phyloP scores from a whole-genome alignment of 2,888 invertebrate species.

The Synergus gifuensis region DNA sequence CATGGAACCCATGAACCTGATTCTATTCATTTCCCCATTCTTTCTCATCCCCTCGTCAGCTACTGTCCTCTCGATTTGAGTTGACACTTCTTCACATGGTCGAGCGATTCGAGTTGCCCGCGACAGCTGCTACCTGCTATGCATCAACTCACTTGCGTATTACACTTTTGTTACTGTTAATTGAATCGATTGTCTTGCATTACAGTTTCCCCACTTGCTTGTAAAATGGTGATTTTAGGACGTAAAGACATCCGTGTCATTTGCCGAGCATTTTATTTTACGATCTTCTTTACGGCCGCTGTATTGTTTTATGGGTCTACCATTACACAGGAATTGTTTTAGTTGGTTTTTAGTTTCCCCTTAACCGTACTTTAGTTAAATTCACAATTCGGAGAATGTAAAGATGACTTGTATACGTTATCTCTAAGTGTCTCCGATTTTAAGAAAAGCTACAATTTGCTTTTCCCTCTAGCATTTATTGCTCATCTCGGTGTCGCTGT shows the following conservation, averaged over 20 bases:
- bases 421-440: neutral
- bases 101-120: constrained; percentile 60
- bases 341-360: too few relatives aligned
- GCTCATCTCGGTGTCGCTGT: constrained; percentile 4
- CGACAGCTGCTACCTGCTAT: constrained; percentile 68
- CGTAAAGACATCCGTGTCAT: neutral
- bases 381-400: neutral
- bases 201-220: neutral
- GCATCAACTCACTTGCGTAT: constrained; percentile 66
- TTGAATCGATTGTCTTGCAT: constrained; percentile 65
- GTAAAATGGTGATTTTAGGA: constrained; percentile 7
- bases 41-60: constrained; percentile 30
- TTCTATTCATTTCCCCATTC: constrained; percentile 51
- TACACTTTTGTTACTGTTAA: constrained; percentile 70
- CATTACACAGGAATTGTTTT: neutral
- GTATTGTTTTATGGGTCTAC: neutral
- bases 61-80: constrained; percentile 62
- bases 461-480: neutral
- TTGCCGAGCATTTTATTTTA: neutral
- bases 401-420: neutral
- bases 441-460: neutral
- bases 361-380: neutral
- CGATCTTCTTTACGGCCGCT: neutral
- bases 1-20: constrained; percentile 58
- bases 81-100: constrained; percentile 61